Conservation (phyloP, 2,888 invertebrate genomes). For the Patella depressa region DNA sequence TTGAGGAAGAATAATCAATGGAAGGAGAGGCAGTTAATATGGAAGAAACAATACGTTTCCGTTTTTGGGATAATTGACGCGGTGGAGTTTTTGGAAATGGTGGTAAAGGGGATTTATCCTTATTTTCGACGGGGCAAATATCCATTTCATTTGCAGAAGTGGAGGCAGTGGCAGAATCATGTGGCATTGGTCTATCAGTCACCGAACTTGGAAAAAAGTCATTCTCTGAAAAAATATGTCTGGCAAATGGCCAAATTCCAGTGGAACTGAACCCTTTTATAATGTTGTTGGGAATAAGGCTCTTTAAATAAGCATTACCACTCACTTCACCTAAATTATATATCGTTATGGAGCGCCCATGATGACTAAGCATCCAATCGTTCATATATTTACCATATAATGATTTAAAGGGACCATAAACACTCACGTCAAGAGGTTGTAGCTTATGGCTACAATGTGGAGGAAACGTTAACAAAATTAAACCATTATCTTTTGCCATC, state of each 20-base stretch:
- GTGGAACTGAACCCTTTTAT: fast-evolving
- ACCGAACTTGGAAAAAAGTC: not conserved
- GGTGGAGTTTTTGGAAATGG: too few species aligned
- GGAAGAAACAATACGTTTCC: too few species aligned
- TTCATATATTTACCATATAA: not conserved
- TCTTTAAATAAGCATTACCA: not conserved
- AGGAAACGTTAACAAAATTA: too few species aligned
- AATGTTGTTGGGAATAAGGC: not conserved
- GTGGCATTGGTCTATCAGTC: not conserved
- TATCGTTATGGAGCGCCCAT: not conserved
- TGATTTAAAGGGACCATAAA: not conserved
- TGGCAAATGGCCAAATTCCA: not conserved
- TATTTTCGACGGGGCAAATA: too few species aligned
- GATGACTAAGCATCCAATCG: constrained; percentile 17
- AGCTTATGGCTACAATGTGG: too few species aligned
- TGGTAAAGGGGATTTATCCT: too few species aligned
- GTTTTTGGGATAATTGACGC: too few species aligned
- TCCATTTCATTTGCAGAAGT: too few species aligned
- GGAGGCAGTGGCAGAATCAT: not conserved
- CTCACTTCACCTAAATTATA: not conserved
- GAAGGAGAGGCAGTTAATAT: too few species aligned
- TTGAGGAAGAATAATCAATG: not conserved
- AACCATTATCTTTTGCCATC: too few species aligned
- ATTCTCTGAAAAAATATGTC: not conserved
- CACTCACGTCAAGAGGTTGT: not conserved